A percentile compares a stretch with the other conserved stretches of the same genome.
phyloP scores from a whole-genome alignment of 2,888 invertebrate genomes.

The Hirtodrosophila cameraria region DNA sequence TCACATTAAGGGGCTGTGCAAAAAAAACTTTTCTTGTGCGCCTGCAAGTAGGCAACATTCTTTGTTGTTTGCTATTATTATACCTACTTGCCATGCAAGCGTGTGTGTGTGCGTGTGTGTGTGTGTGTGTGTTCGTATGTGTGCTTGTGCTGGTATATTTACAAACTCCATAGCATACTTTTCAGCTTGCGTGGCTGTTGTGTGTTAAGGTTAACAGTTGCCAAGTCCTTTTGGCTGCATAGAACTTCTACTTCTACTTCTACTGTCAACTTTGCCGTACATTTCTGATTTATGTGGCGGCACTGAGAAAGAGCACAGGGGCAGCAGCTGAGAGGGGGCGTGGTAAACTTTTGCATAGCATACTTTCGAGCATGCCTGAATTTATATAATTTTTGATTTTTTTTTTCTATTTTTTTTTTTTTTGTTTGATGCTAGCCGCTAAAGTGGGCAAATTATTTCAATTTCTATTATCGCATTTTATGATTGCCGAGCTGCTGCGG shows the following conservation, averaged over 20 bases:
- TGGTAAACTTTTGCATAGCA: slow-evolving; percentile 47
- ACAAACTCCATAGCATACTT: slow-evolving; percentile 69
- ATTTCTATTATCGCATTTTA: slow-evolving; percentile 78
- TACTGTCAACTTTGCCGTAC: slow-evolving; percentile 69
- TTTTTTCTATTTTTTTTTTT: slow-evolving; percentile 16
- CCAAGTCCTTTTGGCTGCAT: slow-evolving; percentile 53
- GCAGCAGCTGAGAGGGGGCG: neutral
- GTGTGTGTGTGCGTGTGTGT: slow-evolving; percentile 7
- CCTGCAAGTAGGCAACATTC: slow-evolving; percentile 75
- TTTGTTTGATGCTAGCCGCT: slow-evolving; percentile 41
- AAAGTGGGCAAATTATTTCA: slow-evolving; percentile 79
- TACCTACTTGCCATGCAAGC: slow-evolving; percentile 52
- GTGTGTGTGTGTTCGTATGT: slow-evolving; percentile 6
- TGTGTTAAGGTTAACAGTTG: slow-evolving; percentile 74
- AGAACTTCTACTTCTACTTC: slow-evolving; percentile 38
- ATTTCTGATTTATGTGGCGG: slow-evolving; percentile 76
- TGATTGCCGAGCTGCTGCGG: slow-evolving; percentile 60
- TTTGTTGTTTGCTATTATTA: slow-evolving; percentile 63
- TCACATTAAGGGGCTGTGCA: slow-evolving; percentile 11
- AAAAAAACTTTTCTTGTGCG: slow-evolving; percentile 66
- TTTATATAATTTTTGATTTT: slow-evolving; percentile 13
- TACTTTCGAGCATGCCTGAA: slow-evolving; percentile 37
- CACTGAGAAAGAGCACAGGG: slow-evolving; percentile 15
- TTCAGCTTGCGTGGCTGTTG: slow-evolving; percentile 76
- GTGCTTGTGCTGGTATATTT: slow-evolving; percentile 54